Base-by-base conservation (phyloP, 2,797 vertebrate genomes). In the Carduelis carduelis region DNA sequence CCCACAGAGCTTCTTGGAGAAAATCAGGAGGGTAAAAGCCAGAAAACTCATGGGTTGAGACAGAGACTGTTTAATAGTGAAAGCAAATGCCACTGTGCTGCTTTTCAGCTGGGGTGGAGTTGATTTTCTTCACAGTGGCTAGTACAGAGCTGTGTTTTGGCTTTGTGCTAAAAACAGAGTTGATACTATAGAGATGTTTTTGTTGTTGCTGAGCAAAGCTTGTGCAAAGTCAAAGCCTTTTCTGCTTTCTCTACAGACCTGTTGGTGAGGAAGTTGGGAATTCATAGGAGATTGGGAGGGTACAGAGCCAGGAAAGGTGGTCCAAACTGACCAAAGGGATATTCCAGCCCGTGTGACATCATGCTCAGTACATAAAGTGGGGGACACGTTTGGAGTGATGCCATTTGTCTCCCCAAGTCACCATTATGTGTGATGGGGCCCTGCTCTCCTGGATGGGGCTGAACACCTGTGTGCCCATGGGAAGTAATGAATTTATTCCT, bases 311-410 rank as follows among this genome's bases (percentile, higher is more conserved):
- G 47, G 56, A 47, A 47, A 32, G 39, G 34, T 77, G 74, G 41
- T 34, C 30, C 64, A 39, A 47, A 26, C 7, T 47, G 34, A 47
- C 34, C 41, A 47, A 61, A 35, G 41, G 49, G 17, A 2, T 55
- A 41, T 55, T 70, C 34, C 34, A 55, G 47, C 4, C 26, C 30
- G 12, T 13, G 14, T 34, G 34, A 47, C 5, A 26, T 35, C 30
- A 61, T 61, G 14, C 11, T 47, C 12, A 32, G 17, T 26, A 22
- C 35, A 32, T 47, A 55, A 47, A 41, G 5, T 47, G 14, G 5
- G 4, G 14, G 6, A 61, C 11, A 30, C 0, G 0, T 69, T 47
- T 39, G 30, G 41, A 61, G 9, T 34, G 21, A 55, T 22, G 5
- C 9, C 9, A 8, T 77, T 69, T 47, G 1, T 41, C 21, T 69